Base-by-base conservation (phyloP, 2,113 vertebrate genomes). In the Athene cunicularia region DNA sequence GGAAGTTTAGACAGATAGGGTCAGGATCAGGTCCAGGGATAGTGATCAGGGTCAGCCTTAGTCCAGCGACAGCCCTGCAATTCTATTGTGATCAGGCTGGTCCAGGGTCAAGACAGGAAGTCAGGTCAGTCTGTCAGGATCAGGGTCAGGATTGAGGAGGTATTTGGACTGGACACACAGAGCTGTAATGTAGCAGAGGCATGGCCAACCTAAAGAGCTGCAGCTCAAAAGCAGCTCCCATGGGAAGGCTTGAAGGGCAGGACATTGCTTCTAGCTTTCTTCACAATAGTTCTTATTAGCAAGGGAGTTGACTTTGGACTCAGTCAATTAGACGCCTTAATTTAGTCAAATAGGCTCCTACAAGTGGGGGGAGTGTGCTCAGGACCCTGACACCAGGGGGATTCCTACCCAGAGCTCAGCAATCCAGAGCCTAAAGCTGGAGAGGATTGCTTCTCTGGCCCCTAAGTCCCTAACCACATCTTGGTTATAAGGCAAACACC, bases 341-440 rank as follows among this genome's bases (percentile, higher is more conserved):
- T 15, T 26, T 16, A 14, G n/a, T 18, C 23, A 64, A 55, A 58
- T 11, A 73, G 19, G 10, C 17, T 86, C 19, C 39, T 56, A 11
- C 23, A 53, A 47, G 15, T 24, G 1, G 3, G 0, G 8, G 19
- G 3, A 35, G 11, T 26, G 22, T n/a, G 8, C 24, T 84, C 16
- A 37, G 50, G 30, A 49, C 21, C 11, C n/a, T 47, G 71, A 60
- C 21, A 52, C 14, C 5, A 24, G 5, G 18, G 7, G 4, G 12
- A 5, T 13, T 90, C 24, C 74, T 80, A 11, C 24, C 58, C 43
- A 80, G 62, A 73, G 11, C 32, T 56, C 14, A 49, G 6, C 0
- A 1, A 50, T 11, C 21, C 45, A 66, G 50, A 80, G 21, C 21
- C 39, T 52, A 49, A 75, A 71, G n/a, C 7, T 59, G 55, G 33